Evolutionary conservation across 2,888 invertebrate genomes (phyloP).

Genomic region (Patella pellucida): DNA sequence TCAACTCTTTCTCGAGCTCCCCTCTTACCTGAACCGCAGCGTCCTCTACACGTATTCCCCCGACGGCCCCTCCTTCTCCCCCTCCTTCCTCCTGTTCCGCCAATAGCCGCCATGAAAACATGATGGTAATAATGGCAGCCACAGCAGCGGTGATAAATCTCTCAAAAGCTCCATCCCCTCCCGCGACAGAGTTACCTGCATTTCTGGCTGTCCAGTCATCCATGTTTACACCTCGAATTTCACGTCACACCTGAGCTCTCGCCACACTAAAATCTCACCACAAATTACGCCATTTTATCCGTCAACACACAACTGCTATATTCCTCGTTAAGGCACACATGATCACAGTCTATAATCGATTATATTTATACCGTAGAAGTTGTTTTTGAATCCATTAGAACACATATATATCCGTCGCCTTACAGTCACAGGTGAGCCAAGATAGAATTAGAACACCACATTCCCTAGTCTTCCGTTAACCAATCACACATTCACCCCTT

Average conservation of each 20-base stretch:
- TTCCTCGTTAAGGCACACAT: background rate
- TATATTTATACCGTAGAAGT: too few relatives aligned
- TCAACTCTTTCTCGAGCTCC: constrained; percentile 13
- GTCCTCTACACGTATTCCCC: constrained; percentile 15
- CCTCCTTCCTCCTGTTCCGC: constrained; percentile 50
- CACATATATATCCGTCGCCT: too few relatives aligned
- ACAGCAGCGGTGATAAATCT: constrained; percentile 66
- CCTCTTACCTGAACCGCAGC: constrained; percentile 12
- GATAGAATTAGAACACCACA: constrained; percentile 2
- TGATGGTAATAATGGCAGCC: constrained; percentile 66
- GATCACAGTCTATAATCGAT: too few relatives aligned
- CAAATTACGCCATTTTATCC: constrained; percentile 5
- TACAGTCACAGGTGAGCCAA: background rate
- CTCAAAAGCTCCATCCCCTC: constrained; percentile 63
- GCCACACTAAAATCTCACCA: background rate
- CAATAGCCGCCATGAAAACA: constrained; percentile 67
- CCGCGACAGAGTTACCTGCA: constrained; percentile 32
- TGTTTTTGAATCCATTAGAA: too few relatives aligned
- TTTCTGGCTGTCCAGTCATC: constrained; percentile 21
- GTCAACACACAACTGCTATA: background rate
- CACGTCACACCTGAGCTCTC: constrained; percentile 10
- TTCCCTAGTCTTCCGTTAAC: background rate
- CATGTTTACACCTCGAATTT: background rate
- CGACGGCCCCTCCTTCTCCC: constrained; percentile 14
- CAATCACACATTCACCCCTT: background rate